Evolutionary conservation across 1,140 invertebrate species (phyloP), one percentile per base, ranked within the genome.

Genomic region (Argopecten irradians): DNA sequence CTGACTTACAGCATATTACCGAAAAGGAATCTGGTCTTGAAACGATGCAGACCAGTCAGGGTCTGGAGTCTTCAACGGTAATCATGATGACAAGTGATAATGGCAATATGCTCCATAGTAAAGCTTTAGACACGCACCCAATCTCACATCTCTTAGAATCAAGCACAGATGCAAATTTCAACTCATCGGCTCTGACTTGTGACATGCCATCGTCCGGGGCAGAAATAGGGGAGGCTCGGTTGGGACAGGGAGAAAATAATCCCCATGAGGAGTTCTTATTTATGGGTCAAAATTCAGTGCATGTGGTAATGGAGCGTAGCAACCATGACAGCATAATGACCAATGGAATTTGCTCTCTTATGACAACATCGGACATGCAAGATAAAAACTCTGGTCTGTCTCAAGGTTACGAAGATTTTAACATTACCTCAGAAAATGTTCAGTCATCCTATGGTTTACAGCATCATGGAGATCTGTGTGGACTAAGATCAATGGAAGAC

Each of bases 231-330:
- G 83, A 36, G 43, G 83, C 34, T 22, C 86, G 55, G 5, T 71
- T 71, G 87, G 83, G 33, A 87, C 28, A 82, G 36, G 19, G 82
- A 71, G 1, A 22, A 71, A 71, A 71, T 28, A 8, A 71, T 71
- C n/a, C 55, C 28, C 55, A 71, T 71, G 55, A 71, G 28, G 55
- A 71, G 55, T 71, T 71, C 55, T 71, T 71, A n/a, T 71, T 71
- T 16, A n/a, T 5, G 8, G 55, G 28, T 71, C 55, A 71, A 71
- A 71, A 71, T 71, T 8, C 55, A 5, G 55, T 71, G n/a, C 55
- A 71, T 71, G 55, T 71, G 1, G 55, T 71, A 7, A 71, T 71
- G 55, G 55, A 71, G 22, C n/a, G 55, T 28, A 71, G 55, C 16
- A 71, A 28, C n/a, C 55, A 71, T 28, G 55, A 71, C 55, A 71